These are phyloP conservation scores for Glareola pratincola DNA, from an alignment of 2,113 vertebrate species.

Conservation along the genomic window DNA sequence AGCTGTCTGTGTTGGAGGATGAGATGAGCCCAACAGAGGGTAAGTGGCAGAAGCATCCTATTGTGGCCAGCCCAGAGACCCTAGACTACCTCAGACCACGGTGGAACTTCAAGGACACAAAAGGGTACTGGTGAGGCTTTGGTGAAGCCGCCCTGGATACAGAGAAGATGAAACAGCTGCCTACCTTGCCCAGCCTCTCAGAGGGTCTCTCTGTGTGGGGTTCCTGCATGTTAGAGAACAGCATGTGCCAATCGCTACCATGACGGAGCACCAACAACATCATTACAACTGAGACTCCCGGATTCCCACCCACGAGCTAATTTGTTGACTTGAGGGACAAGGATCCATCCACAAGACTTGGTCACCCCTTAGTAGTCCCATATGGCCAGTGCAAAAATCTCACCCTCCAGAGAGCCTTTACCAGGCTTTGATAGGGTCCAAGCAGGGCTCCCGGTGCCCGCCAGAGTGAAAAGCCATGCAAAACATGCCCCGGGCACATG, in stretches of 20 bases:
- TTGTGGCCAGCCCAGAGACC: neutral
- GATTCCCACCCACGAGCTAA: neutral
- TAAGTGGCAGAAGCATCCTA: neutral
- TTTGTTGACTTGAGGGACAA: neutral
- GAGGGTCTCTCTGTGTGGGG: neutral
- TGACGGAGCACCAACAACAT: neutral
- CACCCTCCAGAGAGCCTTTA: neutral
- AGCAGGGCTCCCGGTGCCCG: neutral
- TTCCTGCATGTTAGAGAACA: neutral
- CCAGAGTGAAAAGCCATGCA: neutral
- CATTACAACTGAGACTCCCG: neutral
- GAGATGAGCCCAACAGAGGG: neutral
- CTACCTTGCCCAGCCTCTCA: neutral
- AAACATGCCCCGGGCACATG: neutral
- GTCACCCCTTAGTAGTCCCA: neutral
- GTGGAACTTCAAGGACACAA: neutral
- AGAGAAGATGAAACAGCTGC: neutral
- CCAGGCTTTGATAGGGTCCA: neutral
- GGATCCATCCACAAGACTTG: neutral
- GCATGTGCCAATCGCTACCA: neutral
- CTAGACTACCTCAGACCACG: neutral
- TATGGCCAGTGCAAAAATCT: neutral
- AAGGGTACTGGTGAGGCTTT: neutral
- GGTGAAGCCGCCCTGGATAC: neutral
- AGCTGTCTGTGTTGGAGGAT: neutral